A percentile compares a stretch with the other conserved stretches of the same genome.
Evolutionary conservation across 1,140 invertebrate species (phyloP).

Genomic region (Anadara kagoshimensis): DNA sequence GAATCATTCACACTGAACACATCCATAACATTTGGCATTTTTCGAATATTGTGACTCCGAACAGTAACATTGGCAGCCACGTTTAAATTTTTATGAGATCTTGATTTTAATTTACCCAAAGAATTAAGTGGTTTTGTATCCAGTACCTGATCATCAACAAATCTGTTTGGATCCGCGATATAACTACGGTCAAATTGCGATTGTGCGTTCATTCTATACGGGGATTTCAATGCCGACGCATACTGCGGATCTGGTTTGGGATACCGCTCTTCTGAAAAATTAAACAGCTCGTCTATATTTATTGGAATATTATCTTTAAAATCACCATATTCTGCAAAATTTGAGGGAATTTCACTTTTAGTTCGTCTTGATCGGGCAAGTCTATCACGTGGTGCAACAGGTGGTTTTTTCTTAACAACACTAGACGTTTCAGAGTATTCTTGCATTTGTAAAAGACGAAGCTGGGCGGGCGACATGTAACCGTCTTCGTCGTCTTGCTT

Average conservation of each 20-base stretch:
- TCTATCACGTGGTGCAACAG: slow-evolving; percentile 43
- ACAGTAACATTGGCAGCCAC: slow-evolving; percentile 63
- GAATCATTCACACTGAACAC: slow-evolving; percentile 58
- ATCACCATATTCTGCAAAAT: slow-evolving; percentile 15
- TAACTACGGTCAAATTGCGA: slow-evolving; percentile 15
- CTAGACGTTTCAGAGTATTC: slow-evolving; percentile 32
- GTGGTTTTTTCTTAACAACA: slow-evolving; percentile 49
- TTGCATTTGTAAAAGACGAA: no score
- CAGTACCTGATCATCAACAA: slow-evolving; percentile 48
- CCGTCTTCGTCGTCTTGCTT: slow-evolving; percentile 54
- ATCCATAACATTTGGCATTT: slow-evolving; percentile 51
- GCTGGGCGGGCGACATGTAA: slow-evolving; percentile 60
- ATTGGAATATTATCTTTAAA: slow-evolving; percentile 17
- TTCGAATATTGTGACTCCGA: slow-evolving; percentile 62
- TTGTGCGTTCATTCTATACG: slow-evolving; percentile 12
- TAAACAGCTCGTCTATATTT: slow-evolving; percentile 50
- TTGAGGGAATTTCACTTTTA: slow-evolving; percentile 37
- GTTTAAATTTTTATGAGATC: slow-evolving; percentile 52
- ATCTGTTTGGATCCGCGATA: slow-evolving; percentile 30
- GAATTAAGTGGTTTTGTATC: slow-evolving; percentile 35
- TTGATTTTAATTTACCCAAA: slow-evolving; percentile 37
- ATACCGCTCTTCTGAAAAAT: slow-evolving; percentile 23
- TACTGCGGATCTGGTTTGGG: background rate
- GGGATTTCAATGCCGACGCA: background rate
- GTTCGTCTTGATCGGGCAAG: slow-evolving; percentile 39